Conservation (phyloP, 2,113 vertebrate genomes). For the Plestiodon gilberti region DNA sequence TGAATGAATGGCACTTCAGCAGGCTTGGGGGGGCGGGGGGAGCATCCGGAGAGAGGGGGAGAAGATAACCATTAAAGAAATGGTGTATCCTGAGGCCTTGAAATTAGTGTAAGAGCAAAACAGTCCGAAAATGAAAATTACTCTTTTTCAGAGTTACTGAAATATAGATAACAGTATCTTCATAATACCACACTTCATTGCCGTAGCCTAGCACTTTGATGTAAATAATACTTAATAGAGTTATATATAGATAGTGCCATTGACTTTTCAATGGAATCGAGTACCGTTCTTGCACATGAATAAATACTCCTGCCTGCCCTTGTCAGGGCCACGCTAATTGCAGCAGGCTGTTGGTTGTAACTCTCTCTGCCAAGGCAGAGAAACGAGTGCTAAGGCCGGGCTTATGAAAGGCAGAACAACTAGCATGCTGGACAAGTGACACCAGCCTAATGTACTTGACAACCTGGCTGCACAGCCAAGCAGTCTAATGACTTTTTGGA, state of each 20-base stretch:
- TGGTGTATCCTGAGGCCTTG: background rate
- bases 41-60: background rate
- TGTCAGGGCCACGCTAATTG: background rate
- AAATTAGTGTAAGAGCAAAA: constrained; percentile 2
- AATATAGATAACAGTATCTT: background rate
- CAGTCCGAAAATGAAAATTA: background rate
- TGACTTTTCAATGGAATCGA: background rate
- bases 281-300: background rate
- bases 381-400: background rate
- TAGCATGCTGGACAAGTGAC: background rate
- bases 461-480: background rate
- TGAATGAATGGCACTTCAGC: constrained; percentile 10
- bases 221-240: background rate
- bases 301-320: background rate
- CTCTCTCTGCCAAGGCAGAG: background rate
- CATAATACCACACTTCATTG: background rate
- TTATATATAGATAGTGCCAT: background rate
- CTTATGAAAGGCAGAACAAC: background rate
- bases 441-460: background rate
- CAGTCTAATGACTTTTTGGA: background rate
- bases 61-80: background rate
- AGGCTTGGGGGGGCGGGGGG: background rate
- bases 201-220: background rate
- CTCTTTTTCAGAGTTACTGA: background rate
- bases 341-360: background rate